Evolutionary conservation across 2,888 invertebrate species (phyloP), one percentile per base, ranked within the genome.

Genomic region (Thelaira solivaga): DNA sequence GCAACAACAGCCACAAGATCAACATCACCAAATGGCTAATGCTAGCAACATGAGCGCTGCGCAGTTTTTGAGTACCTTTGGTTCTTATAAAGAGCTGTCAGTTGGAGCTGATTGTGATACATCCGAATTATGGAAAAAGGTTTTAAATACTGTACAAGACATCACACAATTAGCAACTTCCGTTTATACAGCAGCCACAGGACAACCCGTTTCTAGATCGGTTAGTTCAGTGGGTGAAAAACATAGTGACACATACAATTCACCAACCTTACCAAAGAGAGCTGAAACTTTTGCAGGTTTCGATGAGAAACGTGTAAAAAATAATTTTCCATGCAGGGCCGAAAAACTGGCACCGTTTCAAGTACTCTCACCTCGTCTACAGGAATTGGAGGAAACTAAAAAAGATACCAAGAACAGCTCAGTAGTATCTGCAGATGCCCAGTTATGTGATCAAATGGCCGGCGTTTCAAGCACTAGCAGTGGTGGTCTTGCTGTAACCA

Each of bases 231-330:
- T 96, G 0, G 97, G 97, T 4, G 97, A 98, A 89, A 93, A 96
- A 62, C 96, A 97, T 84, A 96, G 96, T 84, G 93, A 93, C 24
- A 92, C 94, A 0, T 97, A 95, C 88, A 93, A 95, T 79, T 95
- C 96, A 26, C 95, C 96, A 13, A 94, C 95, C 36, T 89, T 98
- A 78, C 97, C 98, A 16, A 94, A 97, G 83, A 91, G 98, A 29
- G 98, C 98, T 0, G 98, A 98, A 90, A 98, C 98, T 3, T 98
- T 98, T 89, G 97, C 97, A 1, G 98, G 98, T 7, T 98, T 98
- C 86, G 98, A 98, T 90, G 91, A 92, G 83, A 88, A 88, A 78
- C 85, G 89, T 11, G 86, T 83, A 59, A 90, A 88, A 80, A 83
- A 76, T 59, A 83, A 82, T 59, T 84, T 85, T 82, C 90, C 91